Conservation (phyloP, 2,113 vertebrate species). For the Caracal caracal region DNA sequence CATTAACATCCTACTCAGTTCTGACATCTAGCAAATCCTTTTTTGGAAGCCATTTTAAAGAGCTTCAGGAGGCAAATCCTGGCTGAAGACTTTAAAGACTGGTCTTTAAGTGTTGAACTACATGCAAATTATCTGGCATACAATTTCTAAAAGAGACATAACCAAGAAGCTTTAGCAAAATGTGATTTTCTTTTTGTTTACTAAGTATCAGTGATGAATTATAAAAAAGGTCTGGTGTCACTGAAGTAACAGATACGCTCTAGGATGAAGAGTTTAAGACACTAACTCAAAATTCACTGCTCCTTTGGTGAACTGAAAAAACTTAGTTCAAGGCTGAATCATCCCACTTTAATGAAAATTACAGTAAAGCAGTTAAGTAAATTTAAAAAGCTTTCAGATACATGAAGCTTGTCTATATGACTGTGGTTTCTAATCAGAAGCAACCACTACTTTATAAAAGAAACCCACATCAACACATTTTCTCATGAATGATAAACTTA, state of each 20-base stretch:
- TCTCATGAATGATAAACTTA: slow-evolving; percentile 49
- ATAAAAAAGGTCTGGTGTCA: slow-evolving; percentile 4
- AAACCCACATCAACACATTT: slow-evolving; percentile 33
- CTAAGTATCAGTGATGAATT: slow-evolving; percentile 5
- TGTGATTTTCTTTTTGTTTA: slow-evolving; percentile 20
- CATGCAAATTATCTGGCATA: background rate
- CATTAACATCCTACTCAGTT: slow-evolving; percentile 64
- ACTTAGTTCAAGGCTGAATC: slow-evolving; percentile 47
- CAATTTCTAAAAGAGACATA: slow-evolving; percentile 56
- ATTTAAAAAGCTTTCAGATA: slow-evolving; percentile 51
- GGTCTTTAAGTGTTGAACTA: slow-evolving; percentile 44
- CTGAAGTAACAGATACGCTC: background rate
- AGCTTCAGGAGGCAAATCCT: slow-evolving; percentile 56
- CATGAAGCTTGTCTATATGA: background rate
- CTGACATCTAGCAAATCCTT: slow-evolving; percentile 43
- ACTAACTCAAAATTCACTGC: slow-evolving; percentile 33
- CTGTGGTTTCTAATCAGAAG: slow-evolving; percentile 47
- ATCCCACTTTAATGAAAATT: slow-evolving; percentile 51
- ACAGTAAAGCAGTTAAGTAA: background rate
- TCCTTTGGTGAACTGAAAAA: background rate
- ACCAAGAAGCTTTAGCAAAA: slow-evolving; percentile 51
- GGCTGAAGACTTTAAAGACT: slow-evolving; percentile 48
- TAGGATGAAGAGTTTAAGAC: slow-evolving; percentile 34
- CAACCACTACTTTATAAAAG: slow-evolving; percentile 30
- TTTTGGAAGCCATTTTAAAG: slow-evolving; percentile 66